Base-by-base conservation (phyloP, 1,140 invertebrate species). In the Lutraria rhynchaena region DNA sequence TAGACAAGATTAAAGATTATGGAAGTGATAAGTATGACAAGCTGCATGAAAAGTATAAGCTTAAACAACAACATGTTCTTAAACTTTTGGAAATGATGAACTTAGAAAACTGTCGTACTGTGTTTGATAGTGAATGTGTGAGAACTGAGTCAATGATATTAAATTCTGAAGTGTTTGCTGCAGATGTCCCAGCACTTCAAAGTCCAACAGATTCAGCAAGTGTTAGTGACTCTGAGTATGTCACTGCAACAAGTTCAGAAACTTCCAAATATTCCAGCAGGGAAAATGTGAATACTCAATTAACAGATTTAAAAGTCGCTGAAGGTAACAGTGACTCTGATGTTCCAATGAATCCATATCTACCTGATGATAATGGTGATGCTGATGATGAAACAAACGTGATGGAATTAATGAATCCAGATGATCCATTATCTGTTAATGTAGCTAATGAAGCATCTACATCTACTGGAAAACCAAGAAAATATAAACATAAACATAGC, bases 11-110 rank as follows among this genome's bases (percentile, higher is more conserved):
- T 70, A 94, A 97, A 19, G 98, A 99, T 91, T 99, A 98, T 93
- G 97, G 97, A 91, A 95, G 96, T 0, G 96, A 98, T 88, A 97
- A 99, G 91, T 95, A 98, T 44, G 92, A 98, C 19, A 94, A 96
- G 58, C 93, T 98, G 3, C 94, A 97, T 9, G 97, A 98, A 91
- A 97, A 96, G 7, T 98, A 98, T 94, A 98, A 98, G 92, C 97
- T 98, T 87, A 97, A 89, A 49, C 97, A 98, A 90, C 96, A 97
- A 91, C 97, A 97, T 3, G 92, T 99, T 9, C 97, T 98, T 92
- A 98, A 98, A 91, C 95, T 99, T 0, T 90, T 99, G 44, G 98
- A 99, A 90, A 98, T 97, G 89, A 93, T 99, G 84, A 97, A 97
- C n/a, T 96, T 99, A 92, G 96, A 98, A 83, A 97, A 98, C 91